Evolutionary conservation across 1,140 invertebrate species (phyloP).

Genomic region (Ostrea denselamellosa): DNA sequence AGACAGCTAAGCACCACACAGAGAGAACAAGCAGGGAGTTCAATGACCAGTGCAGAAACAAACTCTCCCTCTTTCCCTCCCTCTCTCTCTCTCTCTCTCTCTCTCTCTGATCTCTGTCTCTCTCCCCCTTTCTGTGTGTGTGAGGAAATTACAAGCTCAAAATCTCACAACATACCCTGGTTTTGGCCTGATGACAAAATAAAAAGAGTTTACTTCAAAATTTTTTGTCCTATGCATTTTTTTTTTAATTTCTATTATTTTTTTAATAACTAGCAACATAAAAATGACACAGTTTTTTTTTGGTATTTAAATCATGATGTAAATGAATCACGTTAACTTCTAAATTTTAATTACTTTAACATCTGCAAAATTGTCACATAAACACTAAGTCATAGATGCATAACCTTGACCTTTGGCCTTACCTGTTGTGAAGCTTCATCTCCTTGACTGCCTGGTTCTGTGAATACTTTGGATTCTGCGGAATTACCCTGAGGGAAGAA

Average conservation of each 20-base stretch:
- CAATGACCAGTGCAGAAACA: background rate
- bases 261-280: no score
- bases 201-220: no score
- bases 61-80: background rate
- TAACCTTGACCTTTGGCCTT: constrained; percentile 19
- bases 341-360: background rate
- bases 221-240: no score
- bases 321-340: no score
- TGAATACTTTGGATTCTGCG: background rate
- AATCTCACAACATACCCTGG: background rate
- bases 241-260: no score
- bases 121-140: background rate
- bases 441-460: background rate
- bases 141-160: background rate
- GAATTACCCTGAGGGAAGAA: background rate
- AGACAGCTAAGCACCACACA: no score
- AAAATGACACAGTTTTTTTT: no score
- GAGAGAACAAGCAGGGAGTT: no score
- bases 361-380: background rate
- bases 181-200: background rate
- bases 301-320: no score
- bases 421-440: constrained; percentile 20
- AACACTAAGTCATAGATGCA: no score
- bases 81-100: background rate
- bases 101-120: background rate